phyloP scores from a whole-genome alignment of 1,140 invertebrate species.

The Phocides pigmalion region DNA sequence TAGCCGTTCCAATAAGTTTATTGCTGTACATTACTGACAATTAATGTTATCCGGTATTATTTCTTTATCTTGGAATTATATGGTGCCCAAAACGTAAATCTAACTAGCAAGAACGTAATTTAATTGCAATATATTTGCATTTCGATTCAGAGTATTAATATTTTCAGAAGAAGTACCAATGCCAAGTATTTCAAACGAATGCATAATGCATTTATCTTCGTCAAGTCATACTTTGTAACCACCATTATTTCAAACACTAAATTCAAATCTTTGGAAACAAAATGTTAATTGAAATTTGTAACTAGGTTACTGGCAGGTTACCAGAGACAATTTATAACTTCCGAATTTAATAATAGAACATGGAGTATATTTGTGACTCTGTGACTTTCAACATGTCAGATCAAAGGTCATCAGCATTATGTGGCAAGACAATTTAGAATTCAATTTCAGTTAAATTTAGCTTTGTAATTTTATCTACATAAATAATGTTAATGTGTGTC shows the following conservation, averaged over 20 bases:
- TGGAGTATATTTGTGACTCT: conserved; percentile 10
- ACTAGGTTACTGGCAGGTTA: conserved; percentile 32
- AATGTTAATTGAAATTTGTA: conserved; percentile 28
- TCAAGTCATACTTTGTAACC: conserved; percentile 7
- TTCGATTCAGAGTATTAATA: no score
- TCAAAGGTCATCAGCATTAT: background rate
- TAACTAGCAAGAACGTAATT: no score
- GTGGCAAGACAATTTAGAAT: background rate
- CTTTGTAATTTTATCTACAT: no score
- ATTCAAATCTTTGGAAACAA: conserved; percentile 15
- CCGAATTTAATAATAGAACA: conserved; percentile 30
- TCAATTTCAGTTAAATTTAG: background rate
- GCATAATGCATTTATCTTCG: conserved; percentile 10
- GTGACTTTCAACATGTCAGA: conserved; percentile 24
- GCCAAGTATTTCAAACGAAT: conserved; percentile 17
- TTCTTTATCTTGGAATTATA: no score
- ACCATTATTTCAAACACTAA: conserved; percentile 12
- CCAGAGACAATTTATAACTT: conserved; percentile 33
- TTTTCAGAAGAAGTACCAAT: background rate
- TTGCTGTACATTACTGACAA: no score
- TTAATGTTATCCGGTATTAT: no score
- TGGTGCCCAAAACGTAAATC: no score
- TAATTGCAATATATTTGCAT: no score
- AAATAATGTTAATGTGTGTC: no score
- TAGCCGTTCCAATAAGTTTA: no score